These are phyloP conservation scores for Eupleurogrammus muticus DNA, from an alignment of 2,797 vertebrate genomes.

Conservation along the genomic window DNA sequence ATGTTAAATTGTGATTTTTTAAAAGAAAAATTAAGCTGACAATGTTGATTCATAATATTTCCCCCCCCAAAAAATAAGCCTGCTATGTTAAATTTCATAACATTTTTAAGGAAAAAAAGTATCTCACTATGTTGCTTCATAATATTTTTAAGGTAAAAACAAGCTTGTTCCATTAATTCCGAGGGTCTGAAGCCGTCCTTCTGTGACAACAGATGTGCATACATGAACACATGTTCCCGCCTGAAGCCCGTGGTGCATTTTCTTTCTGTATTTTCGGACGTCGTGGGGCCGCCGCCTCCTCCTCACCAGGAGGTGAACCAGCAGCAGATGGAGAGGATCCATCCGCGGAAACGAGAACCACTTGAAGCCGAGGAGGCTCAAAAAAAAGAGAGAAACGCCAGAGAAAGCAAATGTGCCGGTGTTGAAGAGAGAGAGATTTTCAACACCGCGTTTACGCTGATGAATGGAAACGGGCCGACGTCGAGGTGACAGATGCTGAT, in stretches of 20 bases:
- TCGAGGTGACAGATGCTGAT: conserved; percentile 52
- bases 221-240: conserved; percentile 1
- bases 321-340: conserved; percentile 68
- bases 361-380: conserved; percentile 27
- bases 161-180: too few species aligned
- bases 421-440: conserved; percentile 3
- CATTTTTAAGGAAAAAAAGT: too few species aligned
- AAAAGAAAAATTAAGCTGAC: too few species aligned
- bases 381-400: conserved; percentile 1
- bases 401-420: conserved; percentile 10
- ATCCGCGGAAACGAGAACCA: conserved; percentile 53
- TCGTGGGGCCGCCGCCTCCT: not conserved
- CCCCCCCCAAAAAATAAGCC: too few species aligned
- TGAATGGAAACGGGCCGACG: conserved; percentile 37
- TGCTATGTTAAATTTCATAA: too few species aligned
- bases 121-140: too few species aligned
- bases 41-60: too few species aligned
- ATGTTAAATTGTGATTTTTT: too few species aligned
- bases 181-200: not conserved
- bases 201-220: not conserved
- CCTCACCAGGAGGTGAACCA: conserved; percentile 40
- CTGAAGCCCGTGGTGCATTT: not conserved
- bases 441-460: conserved; percentile 32
- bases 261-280: not conserved
- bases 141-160: too few species aligned